A percentile compares a stretch with the other conserved stretches of the same genome.
These are phyloP conservation scores for Glossosoma conforme DNA, from an alignment of 1,140 invertebrate genomes.

Conservation along the genomic window DNA sequence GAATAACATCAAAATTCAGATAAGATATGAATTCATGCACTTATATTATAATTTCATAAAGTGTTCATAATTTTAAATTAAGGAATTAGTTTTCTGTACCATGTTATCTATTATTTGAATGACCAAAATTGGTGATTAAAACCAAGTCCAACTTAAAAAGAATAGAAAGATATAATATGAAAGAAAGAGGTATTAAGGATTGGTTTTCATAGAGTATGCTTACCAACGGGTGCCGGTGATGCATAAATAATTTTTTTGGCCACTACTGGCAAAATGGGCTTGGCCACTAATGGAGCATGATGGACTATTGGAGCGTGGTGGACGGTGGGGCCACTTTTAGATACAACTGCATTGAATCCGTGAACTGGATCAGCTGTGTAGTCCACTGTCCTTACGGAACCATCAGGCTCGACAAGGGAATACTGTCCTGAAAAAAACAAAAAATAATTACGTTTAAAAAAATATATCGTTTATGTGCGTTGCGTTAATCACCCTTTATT, in stretches of 20 bases:
- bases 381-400: constrained; percentile 50
- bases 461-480: too few relatives aligned
- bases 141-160: not conserved
- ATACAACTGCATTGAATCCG: constrained; percentile 34
- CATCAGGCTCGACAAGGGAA: constrained; percentile 50
- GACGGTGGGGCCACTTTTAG: constrained; percentile 31
- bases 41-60: too few relatives aligned
- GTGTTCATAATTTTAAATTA: too few relatives aligned
- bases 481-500: too few relatives aligned
- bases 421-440: constrained; percentile 44
- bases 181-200: not conserved
- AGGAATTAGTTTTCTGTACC: too few relatives aligned
- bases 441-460: too few relatives aligned
- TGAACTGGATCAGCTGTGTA: constrained; percentile 50
- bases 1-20: too few relatives aligned
- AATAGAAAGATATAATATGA: not conserved
- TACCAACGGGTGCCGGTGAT: constrained; percentile 40
- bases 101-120: too few relatives aligned
- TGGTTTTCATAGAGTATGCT: constrained; percentile 12
- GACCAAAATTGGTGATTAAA: too few relatives aligned
- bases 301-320: constrained; percentile 24
- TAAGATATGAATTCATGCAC: too few relatives aligned
- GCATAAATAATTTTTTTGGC: constrained; percentile 35
- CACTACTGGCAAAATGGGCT: constrained; percentile 34
- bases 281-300: constrained; percentile 33